phyloP scores from a whole-genome alignment of 2,888 invertebrate species.

The Eristalis tenax region DNA sequence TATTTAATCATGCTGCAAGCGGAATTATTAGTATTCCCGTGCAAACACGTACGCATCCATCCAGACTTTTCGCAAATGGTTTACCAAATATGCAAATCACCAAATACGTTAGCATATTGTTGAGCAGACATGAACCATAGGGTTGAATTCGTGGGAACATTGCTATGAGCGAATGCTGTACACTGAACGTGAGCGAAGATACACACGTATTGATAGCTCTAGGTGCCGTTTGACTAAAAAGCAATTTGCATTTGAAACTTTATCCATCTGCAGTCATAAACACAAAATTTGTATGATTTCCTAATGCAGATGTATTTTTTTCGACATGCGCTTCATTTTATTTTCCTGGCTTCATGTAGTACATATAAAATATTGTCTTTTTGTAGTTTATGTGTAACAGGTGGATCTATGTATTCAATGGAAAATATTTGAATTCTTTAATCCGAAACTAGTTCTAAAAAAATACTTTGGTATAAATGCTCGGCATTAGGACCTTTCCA shows the following conservation, averaged over 20 bases:
- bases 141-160: neutral
- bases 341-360: neutral
- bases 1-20: neutral
- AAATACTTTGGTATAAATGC: neutral
- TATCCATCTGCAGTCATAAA: slow-evolving; percentile 22
- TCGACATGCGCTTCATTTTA: slow-evolving; percentile 15
- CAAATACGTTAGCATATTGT: slow-evolving; percentile 14
- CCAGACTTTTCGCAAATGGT: neutral
- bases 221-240: slow-evolving; percentile 56
- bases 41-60: neutral
- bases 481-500: neutral
- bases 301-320: neutral
- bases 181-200: neutral
- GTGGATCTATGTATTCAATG: neutral
- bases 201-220: neutral
- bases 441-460: neutral
- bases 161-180: neutral
- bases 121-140: slow-evolving; percentile 3
- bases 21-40: neutral
- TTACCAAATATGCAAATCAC: slow-evolving; percentile 20
- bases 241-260: slow-evolving; percentile 60
- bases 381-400: neutral
- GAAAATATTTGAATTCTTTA: neutral
- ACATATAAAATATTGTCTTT: too few relatives aligned
- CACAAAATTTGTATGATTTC: neutral